phyloP scores from a whole-genome alignment of 2,113 vertebrate species.

The Onychostoma macrolepis region DNA sequence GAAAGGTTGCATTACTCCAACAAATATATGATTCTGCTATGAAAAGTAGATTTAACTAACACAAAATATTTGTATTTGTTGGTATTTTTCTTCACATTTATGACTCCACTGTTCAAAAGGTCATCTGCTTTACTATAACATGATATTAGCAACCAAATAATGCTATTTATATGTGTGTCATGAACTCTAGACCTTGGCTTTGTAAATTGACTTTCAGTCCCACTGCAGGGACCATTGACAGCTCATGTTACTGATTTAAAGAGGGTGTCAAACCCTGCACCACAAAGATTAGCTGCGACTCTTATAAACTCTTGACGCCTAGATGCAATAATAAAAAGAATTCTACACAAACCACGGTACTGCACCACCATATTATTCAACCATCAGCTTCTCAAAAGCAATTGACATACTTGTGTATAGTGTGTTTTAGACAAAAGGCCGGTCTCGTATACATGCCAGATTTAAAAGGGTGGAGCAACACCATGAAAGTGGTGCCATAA shows the following conservation, averaged over 20 bases:
- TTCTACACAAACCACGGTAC: background rate
- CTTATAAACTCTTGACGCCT: background rate
- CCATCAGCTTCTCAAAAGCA: background rate
- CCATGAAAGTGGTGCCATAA: background rate
- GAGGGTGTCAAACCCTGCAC: background rate
- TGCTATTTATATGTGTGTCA: slow-evolving; percentile 54
- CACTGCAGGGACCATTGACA: slow-evolving; percentile 33
- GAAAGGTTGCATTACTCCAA: background rate
- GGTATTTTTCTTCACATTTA: slow-evolving; percentile 46
- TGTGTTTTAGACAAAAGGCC: background rate
- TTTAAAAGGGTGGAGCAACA: background rate
- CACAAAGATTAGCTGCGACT: background rate
- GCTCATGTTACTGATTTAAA: slow-evolving; percentile 36
- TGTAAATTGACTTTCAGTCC: slow-evolving; percentile 10
- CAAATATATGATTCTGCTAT: background rate
- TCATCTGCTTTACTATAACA: slow-evolving; percentile 60
- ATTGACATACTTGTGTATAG: background rate
- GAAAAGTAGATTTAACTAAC: background rate
- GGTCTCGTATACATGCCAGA: background rate
- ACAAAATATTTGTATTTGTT: background rate
- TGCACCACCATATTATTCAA: background rate
- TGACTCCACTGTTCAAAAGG: slow-evolving; percentile 52
- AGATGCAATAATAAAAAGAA: slow-evolving; percentile 1
- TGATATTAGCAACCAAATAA: slow-evolving; percentile 61
- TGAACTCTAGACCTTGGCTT: slow-evolving; percentile 13